These are phyloP conservation scores for Colinus virginianus DNA, from an alignment of 2,113 vertebrate genomes.

Conservation along the genomic window DNA sequence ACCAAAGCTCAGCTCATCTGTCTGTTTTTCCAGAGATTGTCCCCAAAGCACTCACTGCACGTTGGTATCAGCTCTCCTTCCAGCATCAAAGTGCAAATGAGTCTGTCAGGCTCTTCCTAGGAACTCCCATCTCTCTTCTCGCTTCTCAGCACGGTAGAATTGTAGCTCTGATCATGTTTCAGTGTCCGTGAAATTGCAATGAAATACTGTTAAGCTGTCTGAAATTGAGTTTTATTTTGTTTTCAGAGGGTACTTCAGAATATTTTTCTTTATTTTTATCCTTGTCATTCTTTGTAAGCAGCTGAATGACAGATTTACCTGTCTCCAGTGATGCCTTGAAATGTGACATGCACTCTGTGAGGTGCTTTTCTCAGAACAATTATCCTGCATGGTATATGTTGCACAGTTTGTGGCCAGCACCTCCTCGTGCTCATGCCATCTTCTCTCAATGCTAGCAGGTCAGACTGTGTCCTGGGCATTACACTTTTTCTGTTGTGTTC, in stretches of 20 bases:
- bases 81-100: not conserved
- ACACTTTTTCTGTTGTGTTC: not conserved
- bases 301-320: not conserved
- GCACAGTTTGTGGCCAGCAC: not conserved
- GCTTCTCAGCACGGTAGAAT: not conserved
- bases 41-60: not conserved
- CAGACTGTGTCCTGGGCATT: not conserved
- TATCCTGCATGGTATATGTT: not conserved
- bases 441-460: not conserved
- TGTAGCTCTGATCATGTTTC: not conserved
- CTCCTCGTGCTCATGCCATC: not conserved
- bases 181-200: not conserved
- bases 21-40: not conserved
- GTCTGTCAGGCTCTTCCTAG: not conserved
- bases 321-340: not conserved
- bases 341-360: accelerated
- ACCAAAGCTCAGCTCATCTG: accelerated
- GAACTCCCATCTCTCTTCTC: not conserved
- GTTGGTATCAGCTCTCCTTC: not conserved
- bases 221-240: not conserved
- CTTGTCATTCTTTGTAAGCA: not conserved
- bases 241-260: not conserved
- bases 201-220: not conserved
- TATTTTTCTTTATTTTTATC: not conserved
- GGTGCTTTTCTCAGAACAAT: not conserved